Conservation (phyloP, 2,888 invertebrate species). For the Sisyra nigra region DNA sequence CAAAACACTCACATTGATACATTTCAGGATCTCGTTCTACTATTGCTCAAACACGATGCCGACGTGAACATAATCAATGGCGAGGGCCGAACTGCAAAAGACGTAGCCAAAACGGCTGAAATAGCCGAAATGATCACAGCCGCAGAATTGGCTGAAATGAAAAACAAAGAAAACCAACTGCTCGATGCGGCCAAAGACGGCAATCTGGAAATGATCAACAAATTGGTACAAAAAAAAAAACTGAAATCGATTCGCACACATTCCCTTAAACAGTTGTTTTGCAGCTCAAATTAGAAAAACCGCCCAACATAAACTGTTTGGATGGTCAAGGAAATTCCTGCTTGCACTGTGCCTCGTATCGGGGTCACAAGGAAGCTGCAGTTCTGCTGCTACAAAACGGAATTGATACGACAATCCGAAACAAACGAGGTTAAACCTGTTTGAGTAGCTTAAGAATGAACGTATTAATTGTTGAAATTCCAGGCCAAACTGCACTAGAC, state of each 20-base stretch:
- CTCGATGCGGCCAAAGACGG: constrained; percentile 45
- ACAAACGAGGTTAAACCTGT: constrained; percentile 34
- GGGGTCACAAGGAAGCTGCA: constrained; percentile 45
- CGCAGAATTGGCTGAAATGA: constrained; percentile 39
- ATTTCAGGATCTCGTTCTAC: constrained; percentile 41
- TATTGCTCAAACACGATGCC: constrained; percentile 41
- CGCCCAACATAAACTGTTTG: constrained; percentile 45
- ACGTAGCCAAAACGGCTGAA: constrained; percentile 38
- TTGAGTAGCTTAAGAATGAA: background rate
- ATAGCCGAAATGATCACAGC: constrained; percentile 36
- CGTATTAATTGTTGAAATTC: constrained; percentile 7
- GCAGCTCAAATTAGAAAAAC: constrained; percentile 36
- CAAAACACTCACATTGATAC: background rate
- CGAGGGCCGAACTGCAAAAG: constrained; percentile 40
- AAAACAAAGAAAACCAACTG: constrained; percentile 34
- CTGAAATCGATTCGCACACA: background rate
- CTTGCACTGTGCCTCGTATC: constrained; percentile 46
- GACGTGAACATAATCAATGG: constrained; percentile 46
- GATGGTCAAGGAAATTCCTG: constrained; percentile 49
- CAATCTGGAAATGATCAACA: constrained; percentile 34
- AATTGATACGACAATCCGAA: constrained; percentile 41
- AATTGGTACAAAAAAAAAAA: constrained; percentile 29
- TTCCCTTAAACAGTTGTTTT: background rate
- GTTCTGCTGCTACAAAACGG: constrained; percentile 48
- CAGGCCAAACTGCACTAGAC: constrained; percentile 45